Percentiles rank a stretch among this genome's conserved stretches.
phyloP scores from a whole-genome alignment of 2,797 vertebrate species.

The Squalus acanthias region DNA sequence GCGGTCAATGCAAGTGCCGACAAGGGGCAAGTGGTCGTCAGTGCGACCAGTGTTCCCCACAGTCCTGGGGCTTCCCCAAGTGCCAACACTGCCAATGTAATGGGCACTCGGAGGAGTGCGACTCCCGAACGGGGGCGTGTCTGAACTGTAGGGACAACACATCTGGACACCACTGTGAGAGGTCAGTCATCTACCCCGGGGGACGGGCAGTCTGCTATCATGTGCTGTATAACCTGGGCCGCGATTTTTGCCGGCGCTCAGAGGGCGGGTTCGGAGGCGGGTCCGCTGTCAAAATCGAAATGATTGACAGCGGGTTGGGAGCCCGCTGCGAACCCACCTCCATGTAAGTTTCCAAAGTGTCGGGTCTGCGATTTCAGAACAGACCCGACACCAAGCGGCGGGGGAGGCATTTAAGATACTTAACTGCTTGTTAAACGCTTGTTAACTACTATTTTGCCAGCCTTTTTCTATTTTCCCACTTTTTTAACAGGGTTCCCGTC shows the following conservation, averaged over 20 bases:
- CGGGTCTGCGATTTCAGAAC: too few relatives aligned
- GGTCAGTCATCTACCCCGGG: conserved; percentile 49
- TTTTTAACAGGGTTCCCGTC: too few relatives aligned
- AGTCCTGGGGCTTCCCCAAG: conserved; percentile 68
- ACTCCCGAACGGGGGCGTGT: conserved; percentile 60
- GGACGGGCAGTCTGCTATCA: neutral
- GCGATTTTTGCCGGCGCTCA: neutral
- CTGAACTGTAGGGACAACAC: conserved; percentile 62
- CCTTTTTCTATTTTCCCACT: too few relatives aligned
- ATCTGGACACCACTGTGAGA: conserved; percentile 63
- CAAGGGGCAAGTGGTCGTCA: conserved; percentile 56
- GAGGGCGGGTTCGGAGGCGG: too few relatives aligned
- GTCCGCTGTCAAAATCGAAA: too few relatives aligned
- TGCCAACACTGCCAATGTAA: conserved; percentile 75
- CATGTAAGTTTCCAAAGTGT: too few relatives aligned
- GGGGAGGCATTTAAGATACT: too few relatives aligned
- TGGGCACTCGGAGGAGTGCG: conserved; percentile 64
- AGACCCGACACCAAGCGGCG: too few relatives aligned
- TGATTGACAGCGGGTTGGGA: too few relatives aligned
- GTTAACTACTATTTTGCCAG: too few relatives aligned
- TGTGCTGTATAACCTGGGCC: neutral
- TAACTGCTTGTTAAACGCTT: too few relatives aligned
- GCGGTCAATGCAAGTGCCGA: conserved; percentile 71
- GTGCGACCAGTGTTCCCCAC: conserved; percentile 69
- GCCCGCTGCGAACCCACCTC: too few relatives aligned